Percentiles rank a stretch among this genome's conserved stretches.
These are phyloP conservation scores for Epizoanthus scotinus DNA, from an alignment of 92 coral and sea anemone genomes.

Conservation along the genomic window DNA sequence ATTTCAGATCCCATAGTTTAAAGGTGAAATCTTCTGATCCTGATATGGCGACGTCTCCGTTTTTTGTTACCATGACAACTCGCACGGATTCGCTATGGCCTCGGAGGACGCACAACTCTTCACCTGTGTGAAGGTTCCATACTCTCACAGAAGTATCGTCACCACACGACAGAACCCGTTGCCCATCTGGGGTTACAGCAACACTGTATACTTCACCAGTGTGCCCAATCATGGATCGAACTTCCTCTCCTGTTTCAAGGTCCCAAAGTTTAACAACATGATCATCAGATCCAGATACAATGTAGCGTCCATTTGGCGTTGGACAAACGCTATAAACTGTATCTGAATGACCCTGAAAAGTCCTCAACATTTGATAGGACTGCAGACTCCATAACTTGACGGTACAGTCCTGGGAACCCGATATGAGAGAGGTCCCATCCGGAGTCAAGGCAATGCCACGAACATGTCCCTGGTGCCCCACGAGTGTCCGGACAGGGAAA, in stretches of 20 bases:
- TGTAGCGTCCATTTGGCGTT: slow-evolving; percentile 39
- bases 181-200: slow-evolving; percentile 53
- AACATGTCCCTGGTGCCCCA: slow-evolving; percentile 62
- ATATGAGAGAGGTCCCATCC: slow-evolving; percentile 45
- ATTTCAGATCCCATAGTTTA: slow-evolving; percentile 52
- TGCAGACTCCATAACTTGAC: slow-evolving; percentile 56
- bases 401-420: slow-evolving; percentile 60
- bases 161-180: slow-evolving; percentile 49
- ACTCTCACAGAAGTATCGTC: slow-evolving; percentile 50
- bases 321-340: slow-evolving; percentile 56
- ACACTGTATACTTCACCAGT: slow-evolving; percentile 61
- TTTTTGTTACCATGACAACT: slow-evolving; percentile 38
- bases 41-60: slow-evolving; percentile 48
- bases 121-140: slow-evolving; percentile 56
- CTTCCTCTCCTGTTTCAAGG: slow-evolving; percentile 37
- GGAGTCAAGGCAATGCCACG: slow-evolving; percentile 55
- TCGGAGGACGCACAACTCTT: slow-evolving; percentile 41
- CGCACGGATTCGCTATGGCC: slow-evolving; percentile 69
- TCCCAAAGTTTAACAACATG: slow-evolving; percentile 61
- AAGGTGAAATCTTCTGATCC: slow-evolving; percentile 62
- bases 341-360: slow-evolving; percentile 56
- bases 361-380: slow-evolving; percentile 10
- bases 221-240: slow-evolving; percentile 57
- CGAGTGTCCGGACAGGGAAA: slow-evolving; percentile 32
- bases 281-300: slow-evolving; percentile 60